Evolutionary conservation across 2,113 vertebrate genomes (phyloP).

Genomic region (Suricata suricatta): DNA sequence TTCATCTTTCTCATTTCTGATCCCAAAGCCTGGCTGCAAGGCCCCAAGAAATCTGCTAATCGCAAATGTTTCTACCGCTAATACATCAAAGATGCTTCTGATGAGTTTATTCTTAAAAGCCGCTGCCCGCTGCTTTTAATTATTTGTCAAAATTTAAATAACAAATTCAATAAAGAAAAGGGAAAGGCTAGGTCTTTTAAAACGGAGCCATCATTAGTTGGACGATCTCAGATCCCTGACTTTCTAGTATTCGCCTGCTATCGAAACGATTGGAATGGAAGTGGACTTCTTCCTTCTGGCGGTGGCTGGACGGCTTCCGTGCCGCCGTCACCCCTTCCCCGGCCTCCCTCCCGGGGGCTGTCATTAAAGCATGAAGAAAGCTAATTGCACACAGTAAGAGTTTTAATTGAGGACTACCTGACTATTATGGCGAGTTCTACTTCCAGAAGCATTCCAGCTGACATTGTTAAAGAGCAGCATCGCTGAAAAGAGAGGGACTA

Average conservation of each 20-base stretch:
- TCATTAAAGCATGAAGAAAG: slow-evolving; percentile 63
- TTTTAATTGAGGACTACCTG: slow-evolving; percentile 83
- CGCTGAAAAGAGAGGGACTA: slow-evolving; percentile 80
- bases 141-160: slow-evolving; percentile 39
- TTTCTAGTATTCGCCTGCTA: background rate
- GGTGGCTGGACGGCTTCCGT: background rate
- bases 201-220: background rate
- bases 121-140: background rate
- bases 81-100: background rate
- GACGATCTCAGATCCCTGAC: background rate
- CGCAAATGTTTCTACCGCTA: background rate
- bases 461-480: slow-evolving; percentile 73
- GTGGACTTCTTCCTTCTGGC: background rate
- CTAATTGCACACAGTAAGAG: slow-evolving; percentile 81
- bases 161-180: slow-evolving; percentile 3
- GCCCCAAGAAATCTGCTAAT: background rate
- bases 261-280: background rate
- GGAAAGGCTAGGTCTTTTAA: background rate
- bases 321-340: background rate
- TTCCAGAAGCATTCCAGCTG: slow-evolving; percentile 83
- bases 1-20: background rate
- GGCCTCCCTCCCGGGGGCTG: background rate
- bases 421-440: slow-evolving; percentile 82
- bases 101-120: background rate
- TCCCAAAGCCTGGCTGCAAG: background rate